Conservation (phyloP, 1,140 invertebrate species). For the Epicauta chinensis region DNA sequence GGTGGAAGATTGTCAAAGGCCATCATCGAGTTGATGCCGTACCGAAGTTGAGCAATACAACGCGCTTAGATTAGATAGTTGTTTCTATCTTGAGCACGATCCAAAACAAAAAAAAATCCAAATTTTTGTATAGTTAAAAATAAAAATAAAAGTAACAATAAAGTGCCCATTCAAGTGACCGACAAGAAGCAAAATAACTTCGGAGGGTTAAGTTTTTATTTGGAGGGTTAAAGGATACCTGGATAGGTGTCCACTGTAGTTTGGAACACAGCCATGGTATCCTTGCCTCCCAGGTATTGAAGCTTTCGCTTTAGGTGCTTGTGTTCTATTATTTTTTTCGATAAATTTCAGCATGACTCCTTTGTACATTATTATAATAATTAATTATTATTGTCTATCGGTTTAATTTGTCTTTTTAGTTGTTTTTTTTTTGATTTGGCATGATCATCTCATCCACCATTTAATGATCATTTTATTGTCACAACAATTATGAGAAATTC, state of each 20-base stretch:
- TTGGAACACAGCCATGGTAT: slow-evolving; percentile 61
- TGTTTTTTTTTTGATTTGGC: too few species aligned
- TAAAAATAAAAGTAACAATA: background rate
- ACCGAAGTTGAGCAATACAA: slow-evolving; percentile 10
- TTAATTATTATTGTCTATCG: background rate
- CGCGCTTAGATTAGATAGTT: slow-evolving; percentile 3
- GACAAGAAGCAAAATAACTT: too few species aligned
- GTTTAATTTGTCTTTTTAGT: background rate
- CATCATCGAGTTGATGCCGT: slow-evolving; percentile 9
- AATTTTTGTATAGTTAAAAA: too few species aligned
- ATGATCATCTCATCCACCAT: too few species aligned
- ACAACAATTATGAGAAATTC: too few species aligned
- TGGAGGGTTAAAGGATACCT: slow-evolving; percentile 43
- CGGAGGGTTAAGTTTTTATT: slow-evolving; percentile 5
- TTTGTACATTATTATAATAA: background rate
- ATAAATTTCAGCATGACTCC: background rate
- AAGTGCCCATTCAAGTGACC: background rate
- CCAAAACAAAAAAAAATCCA: background rate
- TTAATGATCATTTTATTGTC: too few species aligned
- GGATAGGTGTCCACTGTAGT: slow-evolving; percentile 52
- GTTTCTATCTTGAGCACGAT: background rate
- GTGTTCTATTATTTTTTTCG: slow-evolving; percentile 5
- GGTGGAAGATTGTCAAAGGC: slow-evolving; percentile 39
- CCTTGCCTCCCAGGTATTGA: slow-evolving; percentile 56
- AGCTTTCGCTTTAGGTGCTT: slow-evolving; percentile 25